phyloP scores from a whole-genome alignment of 2,888 invertebrate genomes.

The Pristionchus mayeri region DNA sequence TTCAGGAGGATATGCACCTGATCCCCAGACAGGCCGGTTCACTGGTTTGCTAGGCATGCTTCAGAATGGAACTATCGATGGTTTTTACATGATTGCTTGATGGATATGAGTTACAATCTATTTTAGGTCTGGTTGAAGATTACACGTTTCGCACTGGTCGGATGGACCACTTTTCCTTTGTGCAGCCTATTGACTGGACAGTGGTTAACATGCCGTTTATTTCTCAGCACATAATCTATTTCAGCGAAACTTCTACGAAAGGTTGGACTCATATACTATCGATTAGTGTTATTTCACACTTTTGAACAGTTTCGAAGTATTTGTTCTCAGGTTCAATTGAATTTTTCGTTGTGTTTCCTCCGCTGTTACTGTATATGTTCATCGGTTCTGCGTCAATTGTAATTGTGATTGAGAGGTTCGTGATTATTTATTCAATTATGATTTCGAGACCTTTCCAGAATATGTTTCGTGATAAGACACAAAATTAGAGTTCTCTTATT shows the following conservation, averaged over 20 bases:
- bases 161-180: background rate
- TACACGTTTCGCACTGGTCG: background rate
- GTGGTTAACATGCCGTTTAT: background rate
- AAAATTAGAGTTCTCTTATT: no score
- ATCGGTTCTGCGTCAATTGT: background rate
- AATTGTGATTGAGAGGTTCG: background rate
- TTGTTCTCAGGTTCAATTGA: background rate
- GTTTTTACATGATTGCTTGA: background rate
- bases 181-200: background rate
- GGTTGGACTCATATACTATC: background rate
- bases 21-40: background rate
- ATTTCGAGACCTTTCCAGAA: no score
- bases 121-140: background rate
- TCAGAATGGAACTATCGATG: background rate
- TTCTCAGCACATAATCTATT: no score
- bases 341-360: background rate
- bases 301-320: background rate
- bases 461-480: no score
- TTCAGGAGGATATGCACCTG: background rate
- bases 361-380: background rate
- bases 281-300: background rate
- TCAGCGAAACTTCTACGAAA: background rate
- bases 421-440: no score
- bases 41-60: background rate
- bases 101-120: background rate